Base-by-base conservation (phyloP, 2,797 vertebrate genomes). In the Cirrhinus molitorella region DNA sequence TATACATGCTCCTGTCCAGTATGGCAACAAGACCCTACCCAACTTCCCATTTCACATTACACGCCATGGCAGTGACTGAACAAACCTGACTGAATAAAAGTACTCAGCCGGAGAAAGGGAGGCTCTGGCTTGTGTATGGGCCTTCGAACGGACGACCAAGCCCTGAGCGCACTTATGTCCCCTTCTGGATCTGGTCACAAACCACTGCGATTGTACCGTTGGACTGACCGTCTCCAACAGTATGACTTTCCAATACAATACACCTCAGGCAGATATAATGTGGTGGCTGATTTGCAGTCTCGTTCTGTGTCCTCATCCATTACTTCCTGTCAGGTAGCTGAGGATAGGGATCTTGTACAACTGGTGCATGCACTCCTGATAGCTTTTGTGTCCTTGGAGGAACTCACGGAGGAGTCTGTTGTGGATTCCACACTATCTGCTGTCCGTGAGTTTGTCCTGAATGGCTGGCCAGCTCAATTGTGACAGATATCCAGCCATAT, bases 101-200 rank as follows among this genome's bases (percentile, higher is more conserved):
- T n/a, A n/a, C n/a, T n/a, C n/a, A n/a, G n/a, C n/a, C n/a, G n/a
- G 59, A 49, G 67, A 86, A 14, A 59, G 51, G 25, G 80, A 83
- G 34, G 57, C 57, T 13, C 57, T 86, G 14, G 80, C 66, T 45
- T 34, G 63, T 66, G 59, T 63, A 25, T 63, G 59, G 25, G 14
- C 25, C 59, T 61, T 34, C n/a, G 25, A 17, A 63, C 14, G 4
- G 23, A 63, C 25, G 21, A 59, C 10, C 55, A 59, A 59, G 55
- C 55, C 55, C n/a, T 61, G 4, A 23, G 25, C 4, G 17, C 80
- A 37, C 68, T 61, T 21, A 70, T 66, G 3, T 51, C 53, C 7
- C 25, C 40, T n/a, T 77, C 73, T 17, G 81, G 73, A 21, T 67
- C 55, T n/a, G 63, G 53, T 3, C 66, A 84, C 51, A 71, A 45